Evolutionary conservation across 2,888 invertebrate species (phyloP).

Genomic region (Leptopilina myrica): DNA sequence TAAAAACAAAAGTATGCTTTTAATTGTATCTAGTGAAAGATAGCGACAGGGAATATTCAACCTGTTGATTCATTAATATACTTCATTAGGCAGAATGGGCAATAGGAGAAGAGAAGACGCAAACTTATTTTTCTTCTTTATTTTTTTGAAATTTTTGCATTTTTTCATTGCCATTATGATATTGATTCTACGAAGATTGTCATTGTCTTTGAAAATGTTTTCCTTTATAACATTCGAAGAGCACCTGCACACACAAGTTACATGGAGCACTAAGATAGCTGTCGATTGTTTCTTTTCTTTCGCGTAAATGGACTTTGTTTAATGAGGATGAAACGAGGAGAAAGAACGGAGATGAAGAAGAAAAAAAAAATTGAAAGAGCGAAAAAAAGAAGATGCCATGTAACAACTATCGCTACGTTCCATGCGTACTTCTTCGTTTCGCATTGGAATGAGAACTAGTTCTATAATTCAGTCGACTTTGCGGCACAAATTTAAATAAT

Average conservation of each 20-base stretch:
- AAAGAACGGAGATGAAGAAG: conserved; percentile 5
- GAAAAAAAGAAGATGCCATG: conserved; percentile 31
- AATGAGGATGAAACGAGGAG: conserved; percentile 49
- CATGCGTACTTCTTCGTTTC: conserved; percentile 50
- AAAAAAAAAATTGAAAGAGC: conserved; percentile 25
- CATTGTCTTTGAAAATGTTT: neutral
- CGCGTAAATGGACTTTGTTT: conserved; percentile 50
- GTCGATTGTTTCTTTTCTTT: conserved; percentile 41
- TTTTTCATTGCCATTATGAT: conserved; percentile 12
- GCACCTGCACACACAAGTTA: conserved; percentile 32
- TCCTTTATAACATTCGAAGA: conserved; percentile 4
- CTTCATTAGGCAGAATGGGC: conserved; percentile 53
- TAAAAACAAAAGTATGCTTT: neutral
- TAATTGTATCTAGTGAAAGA: conserved; percentile 31
- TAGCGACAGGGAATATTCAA: conserved; percentile 40
- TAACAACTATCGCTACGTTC: conserved; percentile 39
- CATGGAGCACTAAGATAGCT: neutral
- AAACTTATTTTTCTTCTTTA: neutral
- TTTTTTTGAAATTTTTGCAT: neutral
- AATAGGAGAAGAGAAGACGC: conserved; percentile 27
- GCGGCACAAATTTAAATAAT: conserved; percentile 50
- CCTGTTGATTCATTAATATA: conserved; percentile 65
- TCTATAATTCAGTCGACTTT: conserved; percentile 38
- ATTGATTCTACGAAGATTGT: conserved; percentile 13
- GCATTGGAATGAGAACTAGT: conserved; percentile 39